Conservation (phyloP, 2,797 vertebrate species). For the Diglossa cyanea region DNA sequence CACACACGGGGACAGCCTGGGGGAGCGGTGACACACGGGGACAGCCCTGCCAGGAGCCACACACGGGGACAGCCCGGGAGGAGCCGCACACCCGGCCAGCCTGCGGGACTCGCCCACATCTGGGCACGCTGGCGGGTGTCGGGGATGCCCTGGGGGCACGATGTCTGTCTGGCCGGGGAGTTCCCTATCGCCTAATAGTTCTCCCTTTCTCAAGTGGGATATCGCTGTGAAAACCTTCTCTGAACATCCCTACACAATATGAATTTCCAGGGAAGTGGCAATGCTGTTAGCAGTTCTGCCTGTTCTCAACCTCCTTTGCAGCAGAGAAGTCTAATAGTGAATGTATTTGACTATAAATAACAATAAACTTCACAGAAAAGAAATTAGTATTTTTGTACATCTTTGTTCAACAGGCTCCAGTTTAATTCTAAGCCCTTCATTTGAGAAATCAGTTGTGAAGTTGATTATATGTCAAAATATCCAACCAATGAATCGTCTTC, state of each 20-base stretch:
- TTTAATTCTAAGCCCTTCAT: background rate
- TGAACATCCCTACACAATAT: background rate
- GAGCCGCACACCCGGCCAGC: background rate
- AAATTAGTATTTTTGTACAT: background rate
- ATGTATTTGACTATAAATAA: background rate
- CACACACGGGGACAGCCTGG: no score
- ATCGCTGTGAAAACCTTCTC: background rate
- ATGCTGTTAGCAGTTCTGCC: background rate
- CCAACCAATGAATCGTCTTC: background rate
- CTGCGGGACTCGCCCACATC: background rate
- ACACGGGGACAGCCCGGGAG: no score
- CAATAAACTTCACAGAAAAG: background rate
- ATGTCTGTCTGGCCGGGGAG: fast-evolving
- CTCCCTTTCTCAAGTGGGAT: background rate
- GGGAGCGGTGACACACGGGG: no score
- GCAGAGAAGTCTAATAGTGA: background rate
- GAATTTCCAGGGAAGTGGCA: background rate
- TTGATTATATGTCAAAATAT: background rate
- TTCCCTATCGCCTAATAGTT: background rate
- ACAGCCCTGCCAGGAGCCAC: no score
- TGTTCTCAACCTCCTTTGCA: background rate
- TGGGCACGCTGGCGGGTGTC: fast-evolving
- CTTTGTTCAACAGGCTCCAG: background rate
- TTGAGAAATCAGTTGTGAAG: background rate
- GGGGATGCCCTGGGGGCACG: background rate